These are phyloP conservation scores for Poecilus cupreus DNA, from an alignment of 2,888 invertebrate species.

Conservation along the genomic window DNA sequence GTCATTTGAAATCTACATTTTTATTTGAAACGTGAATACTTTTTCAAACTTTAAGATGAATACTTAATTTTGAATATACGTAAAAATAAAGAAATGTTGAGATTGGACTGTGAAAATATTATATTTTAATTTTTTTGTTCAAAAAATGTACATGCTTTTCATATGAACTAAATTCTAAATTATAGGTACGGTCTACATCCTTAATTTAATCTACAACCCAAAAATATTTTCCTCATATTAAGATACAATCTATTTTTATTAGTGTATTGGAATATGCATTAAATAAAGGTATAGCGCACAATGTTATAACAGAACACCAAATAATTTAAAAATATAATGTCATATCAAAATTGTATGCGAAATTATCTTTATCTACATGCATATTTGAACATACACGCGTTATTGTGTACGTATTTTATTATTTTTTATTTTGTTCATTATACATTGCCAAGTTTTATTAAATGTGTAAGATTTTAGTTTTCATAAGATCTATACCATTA, in stretches of 20 bases:
- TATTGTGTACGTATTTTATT: conserved; percentile 30
- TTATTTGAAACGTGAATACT: not conserved
- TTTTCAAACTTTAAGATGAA: no score
- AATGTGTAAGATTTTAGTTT: conserved; percentile 46
- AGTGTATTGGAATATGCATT: conserved; percentile 6
- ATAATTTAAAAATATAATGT: not conserved
- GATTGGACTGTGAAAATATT: conserved; percentile 9
- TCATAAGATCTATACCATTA: conserved; percentile 31
- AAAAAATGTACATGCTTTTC: not conserved
- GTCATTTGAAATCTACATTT: not conserved
- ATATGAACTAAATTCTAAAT: not conserved
- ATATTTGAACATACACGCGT: not conserved
- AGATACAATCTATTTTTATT: not conserved
- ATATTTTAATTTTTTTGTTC: not conserved
- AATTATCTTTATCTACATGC: conserved; percentile 13
- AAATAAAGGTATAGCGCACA: not conserved
- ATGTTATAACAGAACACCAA: conserved; percentile 25
- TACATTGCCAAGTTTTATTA: conserved; percentile 41
- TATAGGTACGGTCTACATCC: not conserved
- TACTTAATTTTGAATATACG: no score
- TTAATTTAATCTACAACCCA: not conserved
- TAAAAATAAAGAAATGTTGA: not conserved
- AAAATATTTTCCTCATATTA: not conserved
- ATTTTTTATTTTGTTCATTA: conserved; percentile 21
- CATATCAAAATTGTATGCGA: conserved; percentile 18